These are phyloP conservation scores for Alexandromys fortis DNA, from an alignment of 2,113 vertebrate species.

Conservation along the genomic window DNA sequence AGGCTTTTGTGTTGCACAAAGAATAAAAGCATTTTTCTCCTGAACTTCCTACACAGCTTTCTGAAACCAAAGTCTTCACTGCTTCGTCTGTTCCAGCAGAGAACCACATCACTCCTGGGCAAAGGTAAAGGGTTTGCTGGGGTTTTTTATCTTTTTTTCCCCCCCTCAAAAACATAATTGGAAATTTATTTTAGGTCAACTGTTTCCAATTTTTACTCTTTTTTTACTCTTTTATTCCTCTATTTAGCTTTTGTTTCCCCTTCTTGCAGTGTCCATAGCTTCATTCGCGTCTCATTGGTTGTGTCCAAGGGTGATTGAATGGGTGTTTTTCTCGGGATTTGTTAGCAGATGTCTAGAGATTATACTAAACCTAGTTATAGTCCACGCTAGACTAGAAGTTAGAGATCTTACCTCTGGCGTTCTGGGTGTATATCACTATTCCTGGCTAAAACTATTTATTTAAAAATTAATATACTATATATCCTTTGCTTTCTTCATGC, in stretches of 20 bases:
- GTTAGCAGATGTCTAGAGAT: background rate
- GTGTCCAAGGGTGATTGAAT: background rate
- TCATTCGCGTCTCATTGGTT: background rate
- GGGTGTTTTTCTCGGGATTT: background rate
- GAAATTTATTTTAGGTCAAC: slow-evolving; percentile 6
- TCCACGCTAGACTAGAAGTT: background rate
- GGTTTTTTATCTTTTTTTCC: background rate
- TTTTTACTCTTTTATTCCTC: background rate
- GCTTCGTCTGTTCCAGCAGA: slow-evolving; percentile 92
- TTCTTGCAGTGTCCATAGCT: background rate
- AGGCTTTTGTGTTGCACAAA: background rate
- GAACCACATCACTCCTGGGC: slow-evolving; percentile 89
- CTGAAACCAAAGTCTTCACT: slow-evolving; percentile 98
- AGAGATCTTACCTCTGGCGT: background rate
- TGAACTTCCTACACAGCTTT: slow-evolving; percentile 87
- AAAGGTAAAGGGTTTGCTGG: slow-evolving; percentile 86
- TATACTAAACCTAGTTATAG: background rate
- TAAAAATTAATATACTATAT: background rate
- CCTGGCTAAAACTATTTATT: background rate
- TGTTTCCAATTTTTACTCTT: background rate
- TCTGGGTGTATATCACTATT: background rate
- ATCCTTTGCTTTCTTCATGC: slow-evolving; percentile 30
- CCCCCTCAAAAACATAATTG: background rate
- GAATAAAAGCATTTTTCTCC: slow-evolving; percentile 41
- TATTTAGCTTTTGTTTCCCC: background rate